A percentile compares a stretch with the other conserved stretches of the same genome.
Evolutionary conservation across 1,140 invertebrate species (phyloP).

Genomic region (Heliconius hewitsoni): DNA sequence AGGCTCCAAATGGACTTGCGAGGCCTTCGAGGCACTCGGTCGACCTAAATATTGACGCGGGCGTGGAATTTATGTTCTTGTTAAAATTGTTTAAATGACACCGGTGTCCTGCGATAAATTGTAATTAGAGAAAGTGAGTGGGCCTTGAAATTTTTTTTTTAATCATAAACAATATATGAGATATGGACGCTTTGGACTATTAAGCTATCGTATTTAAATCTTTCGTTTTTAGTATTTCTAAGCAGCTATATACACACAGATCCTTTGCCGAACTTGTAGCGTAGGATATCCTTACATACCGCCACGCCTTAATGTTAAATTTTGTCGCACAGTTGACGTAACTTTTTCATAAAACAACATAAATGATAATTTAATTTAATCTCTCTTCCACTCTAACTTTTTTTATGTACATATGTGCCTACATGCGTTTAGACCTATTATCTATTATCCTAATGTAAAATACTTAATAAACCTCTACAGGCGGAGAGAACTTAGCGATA

Average conservation of each 20-base stretch:
- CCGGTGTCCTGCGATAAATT: conserved; percentile 36
- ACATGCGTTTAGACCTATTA: not conserved
- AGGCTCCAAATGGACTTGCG: conserved; percentile 42
- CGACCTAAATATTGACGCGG: conserved; percentile 48
- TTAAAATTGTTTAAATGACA: conserved; percentile 42
- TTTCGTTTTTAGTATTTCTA: too few species aligned
- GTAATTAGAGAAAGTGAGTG: conserved; percentile 35
- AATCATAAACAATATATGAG: too few species aligned
- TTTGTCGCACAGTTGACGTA: not conserved
- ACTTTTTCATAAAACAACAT: not conserved
- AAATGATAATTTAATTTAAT: not conserved
- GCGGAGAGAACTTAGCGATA: too few species aligned
- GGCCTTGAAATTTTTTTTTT: not conserved
- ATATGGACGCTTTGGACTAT: too few species aligned
- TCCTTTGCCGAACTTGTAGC: not conserved
- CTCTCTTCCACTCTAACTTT: not conserved
- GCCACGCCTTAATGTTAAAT: not conserved
- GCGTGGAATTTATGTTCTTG: conserved; percentile 41
- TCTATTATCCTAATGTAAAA: too few species aligned
- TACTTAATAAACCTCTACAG: too few species aligned
- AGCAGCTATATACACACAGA: too few species aligned
- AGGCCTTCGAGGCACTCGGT: conserved; percentile 47
- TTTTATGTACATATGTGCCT: not conserved
- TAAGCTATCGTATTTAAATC: too few species aligned
- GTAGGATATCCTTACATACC: not conserved